Base-by-base conservation (phyloP, 2,888 invertebrate species). In the Agonum fuliginosum region DNA sequence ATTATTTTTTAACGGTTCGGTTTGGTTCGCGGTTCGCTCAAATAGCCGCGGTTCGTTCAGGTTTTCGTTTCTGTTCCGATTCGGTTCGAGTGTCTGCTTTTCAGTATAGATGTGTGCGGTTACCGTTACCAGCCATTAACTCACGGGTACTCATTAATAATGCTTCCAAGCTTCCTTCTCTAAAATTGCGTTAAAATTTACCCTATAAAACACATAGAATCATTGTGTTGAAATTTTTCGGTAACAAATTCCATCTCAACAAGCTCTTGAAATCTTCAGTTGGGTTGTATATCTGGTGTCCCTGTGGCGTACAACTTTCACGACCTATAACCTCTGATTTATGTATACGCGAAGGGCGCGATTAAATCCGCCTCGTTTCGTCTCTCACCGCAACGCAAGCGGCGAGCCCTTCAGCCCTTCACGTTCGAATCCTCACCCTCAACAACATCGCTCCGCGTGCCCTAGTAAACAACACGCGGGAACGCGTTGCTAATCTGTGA, bases 291-390 rank as follows among this genome's bases (percentile, higher is more conserved):
- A 62, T 62, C 58, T 62, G 5, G 14, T 8, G 30, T 62, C 58
- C 30, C 58, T 6, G 30, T 30, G 58, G 27, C 58, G 14, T 30
- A 20, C 34, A 62, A 62, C 58, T 62, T 62, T 62, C 58, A 62
- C 58, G 58, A 62, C 58, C 58, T 62, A 62, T 62, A 62, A 62
- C 58, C 58, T n/a, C 34, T 62, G 58, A 62, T 62, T 62, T 62
- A 62, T 62, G 58, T 62, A 34, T 62, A 62, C 58, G 58, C 58
- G 58, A 62, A 62, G 58, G 58, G 58, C 34, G 58, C 58, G 58
- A 62, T 62, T 62, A 62, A 62, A 62, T 62, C 58, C 58, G 58
- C 30, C 58, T 62, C 30, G 58, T 30, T 62, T 62, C 58, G 58
- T 62, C 58, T 62, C 24, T 27, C 27, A 27, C 27, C 58, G 30